These are phyloP conservation scores for Gymnorhina tibicen DNA, from an alignment of 2,113 vertebrate genomes.

Conservation along the genomic window DNA sequence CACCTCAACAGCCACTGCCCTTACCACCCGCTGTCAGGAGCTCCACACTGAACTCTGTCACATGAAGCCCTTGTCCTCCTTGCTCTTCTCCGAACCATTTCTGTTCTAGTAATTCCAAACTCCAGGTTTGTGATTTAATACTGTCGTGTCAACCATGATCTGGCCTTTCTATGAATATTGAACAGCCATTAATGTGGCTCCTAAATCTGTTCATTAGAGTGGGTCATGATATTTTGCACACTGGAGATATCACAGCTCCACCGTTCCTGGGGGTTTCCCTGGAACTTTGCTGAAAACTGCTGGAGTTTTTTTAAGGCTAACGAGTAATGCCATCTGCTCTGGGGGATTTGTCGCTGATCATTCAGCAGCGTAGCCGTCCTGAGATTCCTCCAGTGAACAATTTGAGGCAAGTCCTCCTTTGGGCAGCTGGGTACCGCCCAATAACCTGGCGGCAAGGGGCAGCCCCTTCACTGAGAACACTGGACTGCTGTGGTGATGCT, in stretches of 20 bases:
- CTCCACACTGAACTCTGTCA: background rate
- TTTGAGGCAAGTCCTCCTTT: background rate
- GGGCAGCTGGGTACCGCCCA: background rate
- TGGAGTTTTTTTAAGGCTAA: background rate
- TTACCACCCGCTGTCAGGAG: background rate
- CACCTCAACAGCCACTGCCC: background rate
- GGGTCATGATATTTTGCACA: background rate
- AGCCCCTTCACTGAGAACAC: background rate
- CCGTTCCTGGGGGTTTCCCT: background rate
- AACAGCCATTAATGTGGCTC: background rate
- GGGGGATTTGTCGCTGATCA: background rate
- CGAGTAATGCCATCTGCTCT: background rate
- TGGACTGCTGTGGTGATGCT: fast-evolving
- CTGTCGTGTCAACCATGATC: background rate
- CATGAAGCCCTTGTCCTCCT: background rate
- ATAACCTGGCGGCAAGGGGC: background rate
- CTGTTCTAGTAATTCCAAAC: background rate
- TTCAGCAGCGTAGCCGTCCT: background rate
- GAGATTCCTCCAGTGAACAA: background rate
- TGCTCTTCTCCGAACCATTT: background rate
- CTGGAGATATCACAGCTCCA: background rate
- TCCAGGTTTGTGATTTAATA: background rate
- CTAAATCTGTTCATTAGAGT: background rate
- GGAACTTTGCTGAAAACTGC: background rate
- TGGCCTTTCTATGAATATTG: background rate